Base-by-base conservation (phyloP, 2,888 invertebrate species). In the Lymantria dispar region DNA sequence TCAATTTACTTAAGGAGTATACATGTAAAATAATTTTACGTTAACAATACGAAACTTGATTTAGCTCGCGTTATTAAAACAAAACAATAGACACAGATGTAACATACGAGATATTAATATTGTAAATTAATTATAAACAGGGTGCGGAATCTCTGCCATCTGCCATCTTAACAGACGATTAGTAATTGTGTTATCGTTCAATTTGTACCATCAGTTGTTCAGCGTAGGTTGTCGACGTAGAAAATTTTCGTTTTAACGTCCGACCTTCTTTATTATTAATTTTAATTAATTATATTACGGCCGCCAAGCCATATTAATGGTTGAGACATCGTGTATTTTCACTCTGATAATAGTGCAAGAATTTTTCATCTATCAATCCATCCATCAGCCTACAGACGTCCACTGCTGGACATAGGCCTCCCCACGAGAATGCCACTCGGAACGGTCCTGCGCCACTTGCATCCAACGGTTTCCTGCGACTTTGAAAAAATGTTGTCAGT, bases 61-160 rank as follows among this genome's bases (percentile, higher is more conserved):
- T 68, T 62, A 55, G 56, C 62, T 58, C 62, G 58, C 57, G 59
- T 64, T 72, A 73, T 75, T 71, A 64, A 73, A 75, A 71, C 71
- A 73, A 62, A 74, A 73, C 70, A 73, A 66, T 64, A 69, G 69
- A 65, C 56, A 60, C 52, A 56, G 52, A 59, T 52, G 54, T 58
- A 54, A 22, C 57, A 62, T 58, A 57, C 57, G 52, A 56, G 47
- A 55, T 61, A 59, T 53, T 66, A 67, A 69, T 67, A 60, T 65
- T 63, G 61, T 64, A 70, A 73, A 75, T 72, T 65, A 72, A 75
- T 73, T 68, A 75, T 62, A 72, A 74, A 73, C 66, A 73, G 56
- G 52, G 64, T 60, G 58, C 57, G 60, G 59, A 58, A 66, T 60
- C 58, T 62, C 61, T 53, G 53, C 43, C 56, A 41, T 48, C 55